Base-by-base conservation (phyloP, 2,888 invertebrate genomes). In the Athalia rosae region DNA sequence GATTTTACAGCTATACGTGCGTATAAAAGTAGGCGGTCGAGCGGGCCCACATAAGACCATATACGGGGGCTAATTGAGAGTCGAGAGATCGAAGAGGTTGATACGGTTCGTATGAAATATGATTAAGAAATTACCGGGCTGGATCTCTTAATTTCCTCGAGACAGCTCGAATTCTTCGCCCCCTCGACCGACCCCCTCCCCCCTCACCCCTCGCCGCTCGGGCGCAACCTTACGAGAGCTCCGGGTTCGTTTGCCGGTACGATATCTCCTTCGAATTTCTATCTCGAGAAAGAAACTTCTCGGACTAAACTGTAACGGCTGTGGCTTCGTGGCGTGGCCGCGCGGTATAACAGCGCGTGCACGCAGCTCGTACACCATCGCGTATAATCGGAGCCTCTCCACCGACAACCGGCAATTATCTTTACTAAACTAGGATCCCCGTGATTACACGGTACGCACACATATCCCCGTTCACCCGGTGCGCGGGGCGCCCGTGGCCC, bases 111-210 rank as follows among this genome's bases (percentile, higher is more conserved):
- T 74, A 74, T 74, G 66, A 76, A 83, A 84, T 83, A 81, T 82
- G 87, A 88, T 87, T 87, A 88, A 88, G 88, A 88, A 88, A 88
- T 88, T 88, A 87, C 84, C 84, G 80, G 81, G 80, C 80, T 81
- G 85, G 84, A 89, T 88, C 87, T 87, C 89, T 89, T 86, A 89
- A 89, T 89, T 87, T 86, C 85, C 86, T 86, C 85, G 82, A 84
- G 85, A 87, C 85, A 84, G 82, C 84, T 83, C 83, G 79, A 81
- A 83, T 81, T 80, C 83, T 78, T 66, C 61, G 77, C 79, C 79
- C 81, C 80, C 76, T 62, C 43, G 56, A 47, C 9, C 13, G 62
- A 15, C 50, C 71, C 50, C 62, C 28, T 63, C 11, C 5, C 13
- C 48, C 9, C 48, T 48, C 47, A 48, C 45, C 48, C 43, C 76